Percentiles rank a stretch among this genome's conserved stretches.
Conservation (phyloP, 2,113 vertebrate species). For the Erpornis zantholeuca region DNA sequence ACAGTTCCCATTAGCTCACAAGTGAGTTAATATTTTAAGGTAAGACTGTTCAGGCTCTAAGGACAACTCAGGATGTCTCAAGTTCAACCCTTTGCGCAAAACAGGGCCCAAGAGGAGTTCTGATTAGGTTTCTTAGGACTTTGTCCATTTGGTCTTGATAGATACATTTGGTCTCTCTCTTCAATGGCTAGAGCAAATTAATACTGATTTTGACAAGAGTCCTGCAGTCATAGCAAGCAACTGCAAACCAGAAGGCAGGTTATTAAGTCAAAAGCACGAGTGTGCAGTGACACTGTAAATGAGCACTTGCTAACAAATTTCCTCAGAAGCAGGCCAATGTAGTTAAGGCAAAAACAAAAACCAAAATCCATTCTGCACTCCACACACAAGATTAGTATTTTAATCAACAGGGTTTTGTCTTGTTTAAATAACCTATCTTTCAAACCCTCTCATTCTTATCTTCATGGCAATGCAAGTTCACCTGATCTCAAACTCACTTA, state of each 20-base stretch:
- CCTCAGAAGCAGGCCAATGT: background rate
- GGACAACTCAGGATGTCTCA: background rate
- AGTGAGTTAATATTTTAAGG: background rate
- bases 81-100: background rate
- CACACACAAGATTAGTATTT: background rate
- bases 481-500: background rate
- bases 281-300: background rate
- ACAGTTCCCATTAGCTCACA: background rate
- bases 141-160: background rate
- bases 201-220: background rate
- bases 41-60: background rate
- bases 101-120: background rate
- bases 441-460: background rate
- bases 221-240: background rate
- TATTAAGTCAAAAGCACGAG: background rate
- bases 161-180: background rate
- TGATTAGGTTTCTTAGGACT: background rate
- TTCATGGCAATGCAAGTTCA: background rate
- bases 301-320: background rate
- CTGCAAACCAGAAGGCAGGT: background rate
- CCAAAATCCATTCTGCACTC: background rate
- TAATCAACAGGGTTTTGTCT: background rate
- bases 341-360: background rate
- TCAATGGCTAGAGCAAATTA: background rate
- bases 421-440: background rate